Percentiles rank a stretch among this genome's conserved stretches.
Evolutionary conservation across 2,113 vertebrate species (phyloP).

Genomic region (Condylura cristata): DNA sequence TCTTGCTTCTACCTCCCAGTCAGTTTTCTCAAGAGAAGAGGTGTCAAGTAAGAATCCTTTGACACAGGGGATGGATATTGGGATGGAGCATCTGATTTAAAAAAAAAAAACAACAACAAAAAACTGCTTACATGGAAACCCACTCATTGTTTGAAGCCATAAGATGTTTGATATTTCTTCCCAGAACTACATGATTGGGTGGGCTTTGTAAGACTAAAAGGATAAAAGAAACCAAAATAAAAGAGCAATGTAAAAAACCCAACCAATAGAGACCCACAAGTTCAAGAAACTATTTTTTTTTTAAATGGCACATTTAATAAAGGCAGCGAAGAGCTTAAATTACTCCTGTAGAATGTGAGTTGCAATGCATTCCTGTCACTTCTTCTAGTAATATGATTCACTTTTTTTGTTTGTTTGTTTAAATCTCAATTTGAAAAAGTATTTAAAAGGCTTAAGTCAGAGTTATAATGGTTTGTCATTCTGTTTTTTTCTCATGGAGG

Average conservation of each 20-base stretch:
- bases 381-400: neutral
- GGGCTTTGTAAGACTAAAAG: neutral
- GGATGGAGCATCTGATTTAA: conserved; percentile 36
- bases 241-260: neutral
- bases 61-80: neutral
- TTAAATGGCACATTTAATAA: conserved; percentile 38
- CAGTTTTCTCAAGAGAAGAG: conserved; percentile 18
- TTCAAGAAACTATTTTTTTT: conserved; percentile 42
- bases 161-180: conserved; percentile 25
- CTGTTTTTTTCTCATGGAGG: neutral
- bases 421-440: neutral
- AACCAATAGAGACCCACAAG: neutral
- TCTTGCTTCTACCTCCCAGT: neutral
- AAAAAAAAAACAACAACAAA: no score
- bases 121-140: conserved; percentile 59
- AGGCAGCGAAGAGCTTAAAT: neutral
- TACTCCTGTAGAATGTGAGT: neutral
- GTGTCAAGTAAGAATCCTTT: neutral
- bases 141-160: conserved; percentile 22
- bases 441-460: neutral
- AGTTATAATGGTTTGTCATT: neutral
- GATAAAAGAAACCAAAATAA: neutral
- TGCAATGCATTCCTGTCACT: neutral
- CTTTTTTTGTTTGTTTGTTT: conserved; percentile 29
- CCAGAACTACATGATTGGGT: neutral